Evolutionary conservation across 2,797 vertebrate species (phyloP).

Genomic region (Thalassophryne amazonica): DNA sequence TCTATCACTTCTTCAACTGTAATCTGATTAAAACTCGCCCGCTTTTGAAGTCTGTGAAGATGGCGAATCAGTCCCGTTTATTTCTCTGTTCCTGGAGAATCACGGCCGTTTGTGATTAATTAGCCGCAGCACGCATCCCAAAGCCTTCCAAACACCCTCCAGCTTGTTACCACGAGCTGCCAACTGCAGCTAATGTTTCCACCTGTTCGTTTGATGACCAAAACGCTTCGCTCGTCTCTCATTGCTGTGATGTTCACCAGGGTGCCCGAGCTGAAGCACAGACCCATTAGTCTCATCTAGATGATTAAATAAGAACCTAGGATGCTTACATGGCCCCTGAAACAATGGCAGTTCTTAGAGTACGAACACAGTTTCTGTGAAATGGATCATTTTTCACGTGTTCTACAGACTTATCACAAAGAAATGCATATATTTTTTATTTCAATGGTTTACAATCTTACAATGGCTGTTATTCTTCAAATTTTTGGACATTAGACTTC

Average conservation of each 20-base stretch:
- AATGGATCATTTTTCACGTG: constrained; percentile 21
- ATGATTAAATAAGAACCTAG: constrained; percentile 32
- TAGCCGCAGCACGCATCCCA: constrained; percentile 39
- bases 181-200: constrained; percentile 64
- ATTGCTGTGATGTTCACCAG: constrained; percentile 46
- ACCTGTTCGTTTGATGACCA: constrained; percentile 65
- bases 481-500: no score
- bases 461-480: constrained; percentile 1
- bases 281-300: constrained; percentile 9
- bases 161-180: constrained; percentile 60
- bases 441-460: constrained; percentile 22
- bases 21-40: constrained; percentile 57
- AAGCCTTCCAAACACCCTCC: constrained; percentile 39
- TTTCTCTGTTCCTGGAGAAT: constrained; percentile 48
- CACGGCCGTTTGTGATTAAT: constrained; percentile 56
- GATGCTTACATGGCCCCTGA: constrained; percentile 32
- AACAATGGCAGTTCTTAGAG: constrained; percentile 21
- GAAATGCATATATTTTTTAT: constrained; percentile 18
- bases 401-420: constrained; percentile 33
- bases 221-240: constrained; percentile 36
- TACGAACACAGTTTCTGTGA: constrained; percentile 19
- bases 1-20: constrained; percentile 43
- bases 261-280: constrained; percentile 7
- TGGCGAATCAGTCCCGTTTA: constrained; percentile 67
- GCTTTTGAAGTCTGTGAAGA: constrained; percentile 72